Evolutionary conservation across 2,888 invertebrate genomes (phyloP).

Genomic region (Rhamnusium bicolor): DNA sequence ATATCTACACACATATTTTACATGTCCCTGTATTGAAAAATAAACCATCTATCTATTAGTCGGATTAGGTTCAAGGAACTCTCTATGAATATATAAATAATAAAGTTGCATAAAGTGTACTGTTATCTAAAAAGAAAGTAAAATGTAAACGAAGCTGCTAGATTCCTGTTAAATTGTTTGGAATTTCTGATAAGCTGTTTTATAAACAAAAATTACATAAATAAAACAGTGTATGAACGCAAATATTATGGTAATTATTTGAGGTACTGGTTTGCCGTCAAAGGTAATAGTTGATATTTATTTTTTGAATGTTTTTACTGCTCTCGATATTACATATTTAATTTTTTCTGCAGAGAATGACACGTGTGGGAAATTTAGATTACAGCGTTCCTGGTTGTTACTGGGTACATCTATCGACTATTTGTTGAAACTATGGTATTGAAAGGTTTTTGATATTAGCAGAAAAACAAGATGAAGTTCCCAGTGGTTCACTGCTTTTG

Average conservation of each 20-base stretch:
- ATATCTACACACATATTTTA: background rate
- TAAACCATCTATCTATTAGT: background rate
- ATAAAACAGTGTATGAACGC: background rate
- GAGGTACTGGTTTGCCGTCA: too few relatives aligned
- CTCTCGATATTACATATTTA: too few relatives aligned
- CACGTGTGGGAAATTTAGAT: too few relatives aligned
- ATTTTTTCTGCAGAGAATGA: too few relatives aligned
- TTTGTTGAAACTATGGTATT: too few relatives aligned
- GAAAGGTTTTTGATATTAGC: too few relatives aligned
- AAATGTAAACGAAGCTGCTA: slow-evolving; percentile 1
- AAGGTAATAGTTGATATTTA: too few relatives aligned
- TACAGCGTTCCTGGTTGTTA: too few relatives aligned
- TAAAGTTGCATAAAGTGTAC: slow-evolving; percentile 10
- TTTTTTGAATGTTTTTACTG: too few relatives aligned
- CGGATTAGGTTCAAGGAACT: slow-evolving; percentile 24
- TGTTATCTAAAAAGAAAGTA: slow-evolving; percentile 23
- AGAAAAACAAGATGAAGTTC: too few relatives aligned
- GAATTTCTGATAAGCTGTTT: slow-evolving; percentile 13
- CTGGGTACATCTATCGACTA: too few relatives aligned
- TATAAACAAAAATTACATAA: background rate
- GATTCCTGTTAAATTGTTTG: background rate
- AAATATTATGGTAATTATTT: background rate
- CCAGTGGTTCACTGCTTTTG: too few relatives aligned
- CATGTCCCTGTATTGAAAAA: slow-evolving; percentile 15
- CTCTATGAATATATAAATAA: slow-evolving; percentile 21